Base-by-base conservation (phyloP, 2,888 invertebrate genomes). In the Cancer borealis region DNA sequence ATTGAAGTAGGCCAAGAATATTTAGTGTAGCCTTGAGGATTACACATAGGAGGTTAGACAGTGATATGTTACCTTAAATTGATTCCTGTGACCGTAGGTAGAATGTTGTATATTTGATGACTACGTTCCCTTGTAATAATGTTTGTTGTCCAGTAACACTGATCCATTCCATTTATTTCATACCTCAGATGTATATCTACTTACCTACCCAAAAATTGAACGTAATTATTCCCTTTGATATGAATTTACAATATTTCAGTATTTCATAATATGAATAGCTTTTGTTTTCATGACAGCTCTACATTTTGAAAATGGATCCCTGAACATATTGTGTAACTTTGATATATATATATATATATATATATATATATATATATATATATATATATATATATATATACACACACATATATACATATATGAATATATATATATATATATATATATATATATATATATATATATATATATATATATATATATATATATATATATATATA, bases 311-410 rank as follows among this genome's bases (percentile, higher is more conserved):
- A 90, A 54, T 89, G 89, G 30, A 0, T 14, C 89, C 30, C n/a
- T 91, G 26, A n/a, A 66, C 49, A n/a, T 91, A 21, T 39, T 60
- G 17, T 66, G 14, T 39, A 30, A 0, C 12, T 84, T 21, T 46
- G n/a, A 66, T 66, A n/a, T 14, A 79, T 39, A 84, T 14, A 79
- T 79, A 45, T 79, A 92, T 79, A 79, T 79, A 92, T 79, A 79
- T 79, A 92, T 79, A 92, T 17, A 92, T 79, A 92, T 79, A 79
- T 79, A 92, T 79, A 92, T 79, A 92, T 45, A 92, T 45, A 47
- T 21, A 47, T 45, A 46, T 45, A 84, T 79, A 84, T 79, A 79
- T 45, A 84, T 45, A 73, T 45, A 79, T 26, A 91, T 91, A 60
- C 66, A 91, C 66, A 91, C 66, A 30, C 66, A 66, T 91, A 66